phyloP scores from a whole-genome alignment of 2,888 invertebrate genomes.

The Synanthedon formicaeformis region DNA sequence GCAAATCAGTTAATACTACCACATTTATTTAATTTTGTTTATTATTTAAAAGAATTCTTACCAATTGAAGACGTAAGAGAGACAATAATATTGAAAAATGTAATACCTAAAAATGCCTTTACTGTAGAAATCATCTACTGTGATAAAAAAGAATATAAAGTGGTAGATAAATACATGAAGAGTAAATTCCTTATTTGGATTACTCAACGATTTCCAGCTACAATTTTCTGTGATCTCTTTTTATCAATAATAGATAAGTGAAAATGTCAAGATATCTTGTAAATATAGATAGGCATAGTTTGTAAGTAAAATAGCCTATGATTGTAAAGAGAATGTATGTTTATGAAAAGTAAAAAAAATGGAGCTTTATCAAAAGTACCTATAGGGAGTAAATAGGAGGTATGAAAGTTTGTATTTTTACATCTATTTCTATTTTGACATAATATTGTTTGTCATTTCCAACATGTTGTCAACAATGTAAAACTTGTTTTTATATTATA shows the following conservation, averaged over 20 bases:
- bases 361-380: constrained; percentile 69
- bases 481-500: constrained; percentile 34
- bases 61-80: constrained; percentile 13
- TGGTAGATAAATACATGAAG: neutral
- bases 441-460: constrained; percentile 35
- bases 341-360: constrained; percentile 67
- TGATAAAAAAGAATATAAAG: constrained; percentile 55
- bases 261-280: constrained; percentile 52
- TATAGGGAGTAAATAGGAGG: constrained; percentile 50
- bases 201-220: constrained; percentile 70
- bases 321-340: constrained; percentile 67
- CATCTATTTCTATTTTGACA: constrained; percentile 58
- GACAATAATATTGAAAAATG: constrained; percentile 48
- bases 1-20: constrained; percentile 39
- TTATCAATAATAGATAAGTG: constrained; percentile 55
- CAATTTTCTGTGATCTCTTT: constrained; percentile 73
- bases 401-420: constrained; percentile 67
- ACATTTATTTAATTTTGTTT: constrained; percentile 15
- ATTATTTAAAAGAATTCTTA: no score
- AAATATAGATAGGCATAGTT: constrained; percentile 44
- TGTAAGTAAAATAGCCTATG: constrained; percentile 29
- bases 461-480: constrained; percentile 51
- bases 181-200: neutral
- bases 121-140: constrained; percentile 52
- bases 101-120: constrained; percentile 41